Evolutionary conservation across 1,140 invertebrate genomes (phyloP), one percentile per base, ranked within the genome.

Genomic region (Epicauta chinensis): DNA sequence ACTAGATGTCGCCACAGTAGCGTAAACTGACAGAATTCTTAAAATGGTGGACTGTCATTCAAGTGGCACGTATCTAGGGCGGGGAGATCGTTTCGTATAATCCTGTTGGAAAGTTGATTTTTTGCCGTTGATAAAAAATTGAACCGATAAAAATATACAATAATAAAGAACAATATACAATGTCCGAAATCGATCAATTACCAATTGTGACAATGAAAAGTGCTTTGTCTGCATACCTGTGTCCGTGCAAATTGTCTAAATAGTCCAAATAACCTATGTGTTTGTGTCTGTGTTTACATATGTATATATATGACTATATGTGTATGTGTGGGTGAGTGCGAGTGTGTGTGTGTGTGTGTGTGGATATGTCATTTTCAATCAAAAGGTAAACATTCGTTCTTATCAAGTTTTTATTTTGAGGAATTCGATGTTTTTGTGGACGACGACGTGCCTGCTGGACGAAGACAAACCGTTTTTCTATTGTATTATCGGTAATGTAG

Each of bases 31-130:
- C 4, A 23, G 7, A 23, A 23, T 5, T 23, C 16, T 48, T 59
- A 75, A 73, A 63, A 75, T 71, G 40, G 69, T 75, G 59, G 56
- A 51, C 53, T 61, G 64, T 66, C 55, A 67, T 56, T 23, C 23
- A 7, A 46, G 43, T 54, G 45, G 37, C 51, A 23, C 42, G 60
- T 59, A 59, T 59, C 43, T 63, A 60, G 58, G 61, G 65, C 60
- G 58, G 64, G 58, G 60, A 60, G 58, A 51, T 66, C 63, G 4
- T 3, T 50, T 48, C 40, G 48, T 51, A n/a, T n/a, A n/a, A n/a
- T n/a, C n/a, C n/a, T n/a, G n/a, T n/a, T n/a, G n/a, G n/a, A n/a
- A n/a, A n/a, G n/a, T n/a, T n/a, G n/a, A n/a, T n/a, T n/a, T n/a
- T n/a, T n/a, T n/a, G n/a, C n/a, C n/a, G n/a, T n/a, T n/a, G n/a